Evolutionary conservation across 2,797 vertebrate species (phyloP).

Genomic region (Melanogrammus aeglefinus): DNA sequence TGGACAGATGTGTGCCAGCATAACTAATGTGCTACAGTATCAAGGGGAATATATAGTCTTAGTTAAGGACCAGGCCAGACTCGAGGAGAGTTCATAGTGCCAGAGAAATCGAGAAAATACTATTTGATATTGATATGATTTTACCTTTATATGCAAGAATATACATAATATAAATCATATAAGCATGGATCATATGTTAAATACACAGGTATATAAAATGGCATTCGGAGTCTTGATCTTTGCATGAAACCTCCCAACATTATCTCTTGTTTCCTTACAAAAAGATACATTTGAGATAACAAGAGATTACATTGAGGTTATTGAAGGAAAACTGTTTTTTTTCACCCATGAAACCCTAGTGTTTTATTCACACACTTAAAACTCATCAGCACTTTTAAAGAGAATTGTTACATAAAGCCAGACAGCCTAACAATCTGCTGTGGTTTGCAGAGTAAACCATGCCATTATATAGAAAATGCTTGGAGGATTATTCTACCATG

Average conservation of each 20-base stretch:
- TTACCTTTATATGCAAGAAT: neutral
- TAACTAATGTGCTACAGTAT: neutral
- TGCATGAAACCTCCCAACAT: neutral
- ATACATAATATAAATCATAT: neutral
- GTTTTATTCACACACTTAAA: neutral
- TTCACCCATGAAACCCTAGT: neutral
- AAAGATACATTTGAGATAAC: neutral
- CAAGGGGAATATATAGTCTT: neutral
- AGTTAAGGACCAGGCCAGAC: neutral
- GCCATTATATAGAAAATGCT: neutral
- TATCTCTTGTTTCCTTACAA: neutral
- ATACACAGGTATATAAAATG: neutral
- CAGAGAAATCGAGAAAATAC: too few species aligned
- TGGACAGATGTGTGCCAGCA: slow-evolving; percentile 3
- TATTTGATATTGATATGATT: neutral
- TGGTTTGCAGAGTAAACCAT: neutral
- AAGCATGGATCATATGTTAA: neutral
- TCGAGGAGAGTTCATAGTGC: neutral
- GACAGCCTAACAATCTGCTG: neutral
- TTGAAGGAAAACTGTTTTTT: neutral
- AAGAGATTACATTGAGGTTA: neutral
- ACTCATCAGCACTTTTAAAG: neutral
- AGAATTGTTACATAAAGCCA: neutral
- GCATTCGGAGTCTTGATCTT: neutral
- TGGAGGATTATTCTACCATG: neutral